Conservation (phyloP, 2,888 invertebrate species). For the Athalia cordata region DNA sequence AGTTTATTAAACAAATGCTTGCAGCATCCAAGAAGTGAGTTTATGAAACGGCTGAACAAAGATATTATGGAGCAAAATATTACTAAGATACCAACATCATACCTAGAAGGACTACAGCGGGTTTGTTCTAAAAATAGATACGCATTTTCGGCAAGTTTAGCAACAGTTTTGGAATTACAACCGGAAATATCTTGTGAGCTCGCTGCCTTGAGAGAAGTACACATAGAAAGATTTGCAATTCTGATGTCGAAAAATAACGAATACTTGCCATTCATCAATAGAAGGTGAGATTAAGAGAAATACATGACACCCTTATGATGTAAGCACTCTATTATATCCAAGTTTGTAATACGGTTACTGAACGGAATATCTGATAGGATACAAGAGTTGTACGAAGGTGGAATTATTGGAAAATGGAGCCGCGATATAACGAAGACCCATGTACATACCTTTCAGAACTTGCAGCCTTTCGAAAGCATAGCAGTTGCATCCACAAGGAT, state of each 20-base stretch:
- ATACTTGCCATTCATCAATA: conserved; percentile 37
- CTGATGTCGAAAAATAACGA: conserved; percentile 21
- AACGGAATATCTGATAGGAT: not conserved
- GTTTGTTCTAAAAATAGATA: conserved; percentile 29
- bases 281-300: conserved; percentile 10
- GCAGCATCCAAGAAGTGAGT: not conserved
- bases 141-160: conserved; percentile 8
- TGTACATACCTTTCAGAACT: not conserved
- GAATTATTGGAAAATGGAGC: not conserved
- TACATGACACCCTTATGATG: not conserved
- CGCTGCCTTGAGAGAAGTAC: conserved; percentile 11
- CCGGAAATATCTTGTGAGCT: conserved; percentile 30
- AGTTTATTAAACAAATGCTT: not conserved
- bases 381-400: not conserved
- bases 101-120: conserved; percentile 25
- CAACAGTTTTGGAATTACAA: conserved; percentile 1
- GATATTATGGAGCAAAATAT: conserved; percentile 27
- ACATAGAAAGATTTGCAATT: conserved; percentile 24
- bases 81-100: conserved; percentile 18
- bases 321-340: not conserved
- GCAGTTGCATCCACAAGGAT: not conserved
- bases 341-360: not conserved
- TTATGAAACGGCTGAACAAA: conserved; percentile 1
- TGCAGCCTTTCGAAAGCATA: conserved; percentile 1
- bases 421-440: not conserved